These are phyloP conservation scores for Boloria selene DNA, from an alignment of 2,888 invertebrate species.

Conservation along the genomic window DNA sequence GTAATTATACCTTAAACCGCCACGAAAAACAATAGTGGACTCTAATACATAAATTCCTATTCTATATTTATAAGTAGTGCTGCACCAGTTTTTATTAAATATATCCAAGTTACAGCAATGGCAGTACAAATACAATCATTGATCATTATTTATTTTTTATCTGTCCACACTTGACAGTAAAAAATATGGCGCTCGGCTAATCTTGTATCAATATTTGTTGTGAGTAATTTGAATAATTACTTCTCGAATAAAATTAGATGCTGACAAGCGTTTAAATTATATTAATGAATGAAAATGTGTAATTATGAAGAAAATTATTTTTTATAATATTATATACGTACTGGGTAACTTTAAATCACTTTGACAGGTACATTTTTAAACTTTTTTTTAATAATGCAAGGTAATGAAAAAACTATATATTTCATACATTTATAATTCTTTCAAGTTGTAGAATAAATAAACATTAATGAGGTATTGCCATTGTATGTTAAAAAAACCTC, in stretches of 20 bases:
- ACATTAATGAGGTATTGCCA: too few relatives aligned
- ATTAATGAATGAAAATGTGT: slow-evolving; percentile 14
- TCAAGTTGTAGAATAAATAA: too few relatives aligned
- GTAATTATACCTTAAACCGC: slow-evolving; percentile 7
- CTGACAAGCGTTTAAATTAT: slow-evolving; percentile 26
- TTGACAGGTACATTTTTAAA: too few relatives aligned
- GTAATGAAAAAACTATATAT: too few relatives aligned
- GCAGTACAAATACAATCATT: slow-evolving; percentile 32
- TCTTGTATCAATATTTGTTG: slow-evolving; percentile 34
- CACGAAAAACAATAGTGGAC: slow-evolving; percentile 10
- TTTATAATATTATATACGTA: not conserved
- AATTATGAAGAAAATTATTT: slow-evolving; percentile 4
- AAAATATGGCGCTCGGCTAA: slow-evolving; percentile 29
- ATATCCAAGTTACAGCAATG: slow-evolving; percentile 23
- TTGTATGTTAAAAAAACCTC: too few relatives aligned
- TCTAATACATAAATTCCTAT: slow-evolving; percentile 27
- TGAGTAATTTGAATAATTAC: slow-evolving; percentile 37
- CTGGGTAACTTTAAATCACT: too few relatives aligned
- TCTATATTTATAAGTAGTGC: slow-evolving; percentile 12
- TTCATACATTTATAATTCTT: too few relatives aligned
- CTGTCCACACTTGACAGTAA: slow-evolving; percentile 25
- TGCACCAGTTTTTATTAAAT: slow-evolving; percentile 30
- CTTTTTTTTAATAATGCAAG: too few relatives aligned
- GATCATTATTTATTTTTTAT: slow-evolving; percentile 34
- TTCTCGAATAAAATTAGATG: slow-evolving; percentile 26